phyloP scores from a whole-genome alignment of 2,888 invertebrate genomes.

The Acronicta alni region DNA sequence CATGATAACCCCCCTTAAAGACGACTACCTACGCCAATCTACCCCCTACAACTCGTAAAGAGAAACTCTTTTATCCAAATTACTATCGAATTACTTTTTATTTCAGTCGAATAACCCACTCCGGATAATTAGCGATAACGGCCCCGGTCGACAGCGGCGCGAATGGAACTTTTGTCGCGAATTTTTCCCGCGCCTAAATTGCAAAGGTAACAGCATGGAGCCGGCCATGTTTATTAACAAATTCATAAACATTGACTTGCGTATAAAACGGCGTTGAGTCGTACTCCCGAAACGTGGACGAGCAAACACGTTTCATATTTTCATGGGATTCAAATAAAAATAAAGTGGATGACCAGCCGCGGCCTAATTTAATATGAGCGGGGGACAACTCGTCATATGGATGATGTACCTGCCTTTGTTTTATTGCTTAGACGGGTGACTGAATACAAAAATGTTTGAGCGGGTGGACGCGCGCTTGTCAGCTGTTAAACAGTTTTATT shows the following conservation, averaged over 20 bases:
- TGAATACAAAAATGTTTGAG: constrained; percentile 81
- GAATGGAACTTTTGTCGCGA: constrained; percentile 68
- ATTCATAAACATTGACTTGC: constrained; percentile 87
- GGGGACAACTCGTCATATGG: constrained; percentile 81
- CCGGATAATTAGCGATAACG: constrained; percentile 78
- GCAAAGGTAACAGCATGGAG: constrained; percentile 74
- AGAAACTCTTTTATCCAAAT: constrained; percentile 79
- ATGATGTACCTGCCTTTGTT: constrained; percentile 81
- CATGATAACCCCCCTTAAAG: constrained; percentile 80
- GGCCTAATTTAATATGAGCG: constrained; percentile 87
- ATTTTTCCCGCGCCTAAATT: constrained; percentile 70
- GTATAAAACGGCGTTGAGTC: constrained; percentile 78
- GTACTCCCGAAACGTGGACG: constrained; percentile 76
- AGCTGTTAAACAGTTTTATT: constrained; percentile 89
- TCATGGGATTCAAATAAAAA: constrained; percentile 88
- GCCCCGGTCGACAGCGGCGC: constrained; percentile 60
- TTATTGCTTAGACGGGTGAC: constrained; percentile 82
- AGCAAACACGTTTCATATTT: constrained; percentile 85
- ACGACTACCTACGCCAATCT: constrained; percentile 73
- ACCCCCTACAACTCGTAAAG: constrained; percentile 75
- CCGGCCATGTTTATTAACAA: constrained; percentile 83
- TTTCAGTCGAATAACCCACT: constrained; percentile 75
- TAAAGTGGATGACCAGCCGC: constrained; percentile 84
- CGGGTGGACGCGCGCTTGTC: constrained; percentile 77
- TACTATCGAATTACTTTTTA: constrained; percentile 82